These are phyloP conservation scores for Datnioides undecimradiatus DNA, from an alignment of 2,113 vertebrate species.

Conservation along the genomic window DNA sequence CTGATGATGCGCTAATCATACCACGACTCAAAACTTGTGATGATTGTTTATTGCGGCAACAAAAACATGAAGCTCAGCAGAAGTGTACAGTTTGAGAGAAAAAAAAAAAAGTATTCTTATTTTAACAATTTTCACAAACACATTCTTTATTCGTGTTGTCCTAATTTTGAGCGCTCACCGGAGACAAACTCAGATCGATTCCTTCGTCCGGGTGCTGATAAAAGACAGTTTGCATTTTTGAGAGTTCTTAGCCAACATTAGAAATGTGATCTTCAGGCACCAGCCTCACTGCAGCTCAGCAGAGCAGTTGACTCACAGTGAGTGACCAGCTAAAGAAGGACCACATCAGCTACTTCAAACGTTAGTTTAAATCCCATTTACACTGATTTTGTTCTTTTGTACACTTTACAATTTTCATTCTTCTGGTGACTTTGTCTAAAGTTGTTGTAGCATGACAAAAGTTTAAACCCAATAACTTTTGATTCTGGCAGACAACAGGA, in stretches of 20 bases:
- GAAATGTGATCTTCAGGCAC: not conserved
- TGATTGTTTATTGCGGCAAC: constrained; percentile 75
- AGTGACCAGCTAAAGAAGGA: not conserved
- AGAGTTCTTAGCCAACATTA: not conserved
- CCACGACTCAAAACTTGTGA: not conserved
- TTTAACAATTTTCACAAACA: constrained; percentile 26
- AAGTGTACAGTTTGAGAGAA: constrained; percentile 43
- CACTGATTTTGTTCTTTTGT: not conserved
- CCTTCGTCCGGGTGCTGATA: not conserved
- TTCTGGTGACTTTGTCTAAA: not conserved
- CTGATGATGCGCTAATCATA: not conserved
- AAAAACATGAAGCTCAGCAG: constrained; percentile 30
- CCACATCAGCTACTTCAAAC: not conserved
- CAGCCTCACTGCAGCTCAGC: not conserved
- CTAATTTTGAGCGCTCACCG: not conserved
- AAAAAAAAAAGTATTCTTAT: not conserved
- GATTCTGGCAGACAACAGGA: constrained; percentile 25
- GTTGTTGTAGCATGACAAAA: not conserved
- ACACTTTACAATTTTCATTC: not conserved
- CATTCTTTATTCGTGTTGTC: not conserved
- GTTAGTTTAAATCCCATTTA: not conserved
- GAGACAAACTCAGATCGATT: not conserved
- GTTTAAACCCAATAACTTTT: constrained; percentile 40
- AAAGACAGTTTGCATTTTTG: not conserved
- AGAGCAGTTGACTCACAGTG: not conserved